Percentiles rank a stretch among this genome's conserved stretches.
These are phyloP conservation scores for Phylloscopus collybita DNA, from an alignment of 2,797 vertebrate species.

Conservation along the genomic window DNA sequence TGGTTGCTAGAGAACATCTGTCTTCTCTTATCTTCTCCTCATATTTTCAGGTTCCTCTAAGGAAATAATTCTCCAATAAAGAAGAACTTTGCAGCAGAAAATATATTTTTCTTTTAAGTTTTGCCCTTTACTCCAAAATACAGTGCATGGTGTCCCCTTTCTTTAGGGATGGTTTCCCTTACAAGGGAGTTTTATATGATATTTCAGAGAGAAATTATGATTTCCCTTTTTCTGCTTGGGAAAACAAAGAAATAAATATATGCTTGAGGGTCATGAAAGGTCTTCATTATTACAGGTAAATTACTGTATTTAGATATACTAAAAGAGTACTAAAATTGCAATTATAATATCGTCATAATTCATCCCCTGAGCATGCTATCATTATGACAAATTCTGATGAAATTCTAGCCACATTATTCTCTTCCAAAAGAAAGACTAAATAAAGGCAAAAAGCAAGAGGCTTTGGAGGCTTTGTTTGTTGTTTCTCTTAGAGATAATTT, in stretches of 20 bases:
- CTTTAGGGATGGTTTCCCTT: neutral
- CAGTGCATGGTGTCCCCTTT: neutral
- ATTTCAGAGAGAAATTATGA: neutral
- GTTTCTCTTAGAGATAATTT: neutral
- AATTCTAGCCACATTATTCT: neutral
- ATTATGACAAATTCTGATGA: neutral
- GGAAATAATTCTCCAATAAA: neutral
- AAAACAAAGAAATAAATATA: neutral
- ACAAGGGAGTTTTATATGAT: neutral
- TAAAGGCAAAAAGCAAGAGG: neutral
- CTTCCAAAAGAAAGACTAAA: neutral
- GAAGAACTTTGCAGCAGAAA: neutral
- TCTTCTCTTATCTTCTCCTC: neutral
- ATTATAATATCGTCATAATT: neutral
- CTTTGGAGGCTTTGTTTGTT: neutral
- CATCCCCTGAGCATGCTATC: neutral
- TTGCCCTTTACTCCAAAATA: neutral
- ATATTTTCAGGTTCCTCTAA: neutral
- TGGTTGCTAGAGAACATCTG: neutral
- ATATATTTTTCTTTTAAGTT: neutral
- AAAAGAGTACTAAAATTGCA: neutral
- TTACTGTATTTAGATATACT: neutral
- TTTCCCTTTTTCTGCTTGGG: neutral
- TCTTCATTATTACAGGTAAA: neutral
- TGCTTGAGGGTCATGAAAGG: neutral